Evolutionary conservation across 2,888 invertebrate species (phyloP), one percentile per base, ranked within the genome.

Genomic region (Sipha maydis): DNA sequence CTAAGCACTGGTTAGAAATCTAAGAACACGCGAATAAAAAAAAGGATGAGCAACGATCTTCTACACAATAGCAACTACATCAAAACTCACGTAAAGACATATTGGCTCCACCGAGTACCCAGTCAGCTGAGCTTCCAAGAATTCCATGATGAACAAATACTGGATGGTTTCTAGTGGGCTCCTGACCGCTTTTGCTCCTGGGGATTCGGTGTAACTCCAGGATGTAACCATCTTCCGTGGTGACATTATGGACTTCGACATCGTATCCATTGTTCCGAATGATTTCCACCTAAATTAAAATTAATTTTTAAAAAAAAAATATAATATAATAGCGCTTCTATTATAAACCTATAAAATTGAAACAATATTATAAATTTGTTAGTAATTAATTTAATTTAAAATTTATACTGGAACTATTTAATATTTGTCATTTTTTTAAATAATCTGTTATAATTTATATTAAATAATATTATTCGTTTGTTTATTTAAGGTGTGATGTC

Each of bases 201-300:
- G 90, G 90, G 73, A 97, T 95, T 73, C 97, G 93, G 91, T 97
- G 96, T 91, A 97, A 90, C 89, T 94, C 93, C 89, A 97, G 92
- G 25, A 96, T 94, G 91, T 96, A 97, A 2, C 96, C 96, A 92
- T 97, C 97, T 9, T 93, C 91, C 0, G 97, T 97, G 4, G 92
- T 92, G 0, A 95, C 93, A 3, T 91, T 91, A 91, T 96, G 94
- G 19, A 92, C 92, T 92, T 96, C 95, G 8, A 85, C 89, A 4
- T 86, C 85, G 21, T 90, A 90, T 14, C 90, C 90, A 19, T 89
- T 82, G 31, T 80, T 80, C 73, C 41, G 79, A 19, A 90, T 85
- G 0, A 90, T 77, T 78, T 90, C 89, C 41, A 83, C 80, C 90
- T 90, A 67, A 9, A 61, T 48, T 61, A 21, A 61, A 61, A 61